These are phyloP conservation scores for Lagocephalus sceleratus DNA, from an alignment of 2,797 vertebrate species.

Conservation along the genomic window DNA sequence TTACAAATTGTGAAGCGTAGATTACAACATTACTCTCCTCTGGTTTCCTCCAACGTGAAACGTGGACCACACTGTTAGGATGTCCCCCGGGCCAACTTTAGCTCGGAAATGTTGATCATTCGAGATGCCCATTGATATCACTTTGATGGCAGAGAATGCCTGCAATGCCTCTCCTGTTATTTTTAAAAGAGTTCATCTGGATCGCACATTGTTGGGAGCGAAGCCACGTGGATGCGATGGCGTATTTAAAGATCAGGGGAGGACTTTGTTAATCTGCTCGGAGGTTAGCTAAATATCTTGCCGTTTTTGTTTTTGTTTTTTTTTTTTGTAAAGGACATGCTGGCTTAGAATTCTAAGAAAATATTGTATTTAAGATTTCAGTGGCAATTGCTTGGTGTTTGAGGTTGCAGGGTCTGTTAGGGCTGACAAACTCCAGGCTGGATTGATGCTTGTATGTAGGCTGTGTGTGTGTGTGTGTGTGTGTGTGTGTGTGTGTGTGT, in stretches of 20 bases:
- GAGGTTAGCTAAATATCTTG: background rate
- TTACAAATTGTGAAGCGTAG: conserved; percentile 23
- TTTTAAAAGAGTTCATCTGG: conserved; percentile 63
- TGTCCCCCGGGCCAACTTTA: conserved; percentile 59
- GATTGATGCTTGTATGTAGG: too few species aligned
- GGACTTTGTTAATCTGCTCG: conserved; percentile 9
- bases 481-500: too few species aligned
- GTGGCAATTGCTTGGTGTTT: too few species aligned
- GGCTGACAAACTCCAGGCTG: too few species aligned
- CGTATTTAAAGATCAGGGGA: conserved; percentile 33
- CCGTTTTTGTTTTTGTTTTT: too few species aligned
- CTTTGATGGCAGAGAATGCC: conserved; percentile 54
- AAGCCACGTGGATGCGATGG: conserved; percentile 22
- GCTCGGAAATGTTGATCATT: conserved; percentile 65
- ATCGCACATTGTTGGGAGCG: conserved; percentile 39
- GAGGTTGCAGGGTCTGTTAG: too few species aligned
- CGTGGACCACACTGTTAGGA: conserved; percentile 39
- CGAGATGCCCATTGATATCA: conserved; percentile 60
- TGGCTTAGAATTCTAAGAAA: background rate
- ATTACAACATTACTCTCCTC: conserved; percentile 36
- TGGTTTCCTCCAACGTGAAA: conserved; percentile 37
- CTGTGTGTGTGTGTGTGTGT: too few species aligned
- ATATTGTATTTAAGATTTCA: background rate
- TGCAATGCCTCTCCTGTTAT: conserved; percentile 62
- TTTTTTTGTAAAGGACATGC: background rate